Conservation (phyloP, 2,113 vertebrate species). For the Zosterops pallidus region DNA sequence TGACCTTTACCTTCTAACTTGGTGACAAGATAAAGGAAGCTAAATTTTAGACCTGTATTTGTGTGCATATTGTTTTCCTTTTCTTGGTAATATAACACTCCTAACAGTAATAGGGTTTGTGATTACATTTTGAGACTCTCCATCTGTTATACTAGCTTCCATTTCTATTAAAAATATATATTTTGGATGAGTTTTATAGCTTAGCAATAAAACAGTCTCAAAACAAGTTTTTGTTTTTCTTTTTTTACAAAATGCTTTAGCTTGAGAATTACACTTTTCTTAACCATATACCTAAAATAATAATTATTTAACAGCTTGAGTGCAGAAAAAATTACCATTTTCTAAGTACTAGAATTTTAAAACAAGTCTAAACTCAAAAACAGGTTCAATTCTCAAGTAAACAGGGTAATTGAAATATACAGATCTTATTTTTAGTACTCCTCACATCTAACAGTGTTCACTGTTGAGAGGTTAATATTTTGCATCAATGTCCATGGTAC, state of each 20-base stretch:
- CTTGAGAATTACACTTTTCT: background rate
- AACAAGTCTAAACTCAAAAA: background rate
- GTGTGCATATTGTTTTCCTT: background rate
- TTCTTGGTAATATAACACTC: background rate
- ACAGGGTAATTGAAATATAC: background rate
- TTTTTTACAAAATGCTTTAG: background rate
- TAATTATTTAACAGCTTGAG: background rate
- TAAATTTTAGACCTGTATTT: background rate
- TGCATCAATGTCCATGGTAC: background rate
- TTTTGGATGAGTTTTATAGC: background rate
- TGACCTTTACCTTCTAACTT: background rate
- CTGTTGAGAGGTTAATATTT: background rate
- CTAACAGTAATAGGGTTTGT: background rate
- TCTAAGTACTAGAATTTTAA: background rate
- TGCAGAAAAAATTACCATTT: background rate
- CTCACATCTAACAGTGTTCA: background rate
- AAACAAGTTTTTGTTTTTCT: background rate
- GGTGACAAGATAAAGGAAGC: background rate
- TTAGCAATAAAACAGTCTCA: background rate
- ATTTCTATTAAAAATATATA: slow-evolving; percentile 13
- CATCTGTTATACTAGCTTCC: background rate
- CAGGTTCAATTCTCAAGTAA: background rate
- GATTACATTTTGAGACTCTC: slow-evolving; percentile 5
- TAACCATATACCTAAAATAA: background rate
- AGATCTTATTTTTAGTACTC: background rate